phyloP scores from a whole-genome alignment of 2,888 invertebrate genomes.

The Melieria omissa region DNA sequence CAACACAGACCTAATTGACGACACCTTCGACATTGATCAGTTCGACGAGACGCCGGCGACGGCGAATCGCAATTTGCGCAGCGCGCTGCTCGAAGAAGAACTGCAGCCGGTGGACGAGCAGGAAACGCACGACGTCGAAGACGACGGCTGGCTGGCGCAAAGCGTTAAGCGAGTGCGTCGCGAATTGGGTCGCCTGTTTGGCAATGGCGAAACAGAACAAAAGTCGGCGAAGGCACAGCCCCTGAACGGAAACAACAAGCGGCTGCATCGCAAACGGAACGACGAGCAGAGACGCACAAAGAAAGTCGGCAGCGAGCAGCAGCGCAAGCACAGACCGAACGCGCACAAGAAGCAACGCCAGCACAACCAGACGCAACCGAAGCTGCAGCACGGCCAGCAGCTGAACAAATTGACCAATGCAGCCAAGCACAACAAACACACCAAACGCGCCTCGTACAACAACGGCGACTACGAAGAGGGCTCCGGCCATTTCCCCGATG shows the following conservation, averaged over 20 bases:
- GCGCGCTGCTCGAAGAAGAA: slow-evolving; percentile 56
- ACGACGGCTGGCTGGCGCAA: slow-evolving; percentile 55
- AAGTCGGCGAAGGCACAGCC: background rate
- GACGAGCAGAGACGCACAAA: slow-evolving; percentile 18
- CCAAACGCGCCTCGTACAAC: slow-evolving; percentile 46
- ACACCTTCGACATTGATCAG: slow-evolving; percentile 51
- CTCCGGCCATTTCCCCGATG: slow-evolving; percentile 45
- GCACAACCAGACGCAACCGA: background rate
- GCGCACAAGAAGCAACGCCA: slow-evolving; percentile 30
- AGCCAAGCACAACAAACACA: slow-evolving; percentile 31
- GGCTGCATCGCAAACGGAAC: slow-evolving; percentile 21
- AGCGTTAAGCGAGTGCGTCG: slow-evolving; percentile 60
- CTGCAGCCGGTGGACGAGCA: slow-evolving; percentile 50
- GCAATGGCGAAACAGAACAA: slow-evolving; percentile 40
- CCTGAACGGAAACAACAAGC: background rate
- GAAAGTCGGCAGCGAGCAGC: slow-evolving; percentile 15
- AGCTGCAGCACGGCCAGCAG: slow-evolving; percentile 13
- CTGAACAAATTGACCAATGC: slow-evolving; percentile 27
- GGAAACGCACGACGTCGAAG: slow-evolving; percentile 37
- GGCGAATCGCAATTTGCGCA: slow-evolving; percentile 47
- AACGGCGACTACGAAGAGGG: slow-evolving; percentile 49
- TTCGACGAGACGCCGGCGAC: slow-evolving; percentile 40
- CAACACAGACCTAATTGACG: slow-evolving; percentile 55
- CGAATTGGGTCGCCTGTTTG: slow-evolving; percentile 57
- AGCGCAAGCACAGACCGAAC: slow-evolving; percentile 9